Evolutionary conservation across 2,113 vertebrate genomes (phyloP), one percentile per base, ranked within the genome.

Genomic region (Tautogolabrus adspersus): DNA sequence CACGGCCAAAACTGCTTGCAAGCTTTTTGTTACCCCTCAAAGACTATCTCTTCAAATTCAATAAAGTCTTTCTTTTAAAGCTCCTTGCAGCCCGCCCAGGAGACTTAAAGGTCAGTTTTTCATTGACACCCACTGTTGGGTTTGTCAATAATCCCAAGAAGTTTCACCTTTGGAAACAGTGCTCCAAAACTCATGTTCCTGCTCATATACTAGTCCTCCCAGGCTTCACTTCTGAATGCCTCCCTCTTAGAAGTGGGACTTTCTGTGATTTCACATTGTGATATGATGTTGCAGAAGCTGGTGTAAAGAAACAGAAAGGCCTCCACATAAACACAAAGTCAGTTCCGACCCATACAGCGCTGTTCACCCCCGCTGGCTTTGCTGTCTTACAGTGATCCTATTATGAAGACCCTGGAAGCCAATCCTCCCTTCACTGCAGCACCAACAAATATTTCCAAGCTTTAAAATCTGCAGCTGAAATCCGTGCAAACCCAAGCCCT

Each of bases 61-160:
- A 10, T 16, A 30, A 26, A 71, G 8, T 37, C 6, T 58, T 51
- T 44, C 57, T 62, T 37, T 10, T 57, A 47, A 40, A 60, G 47
- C 55, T 38, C n/a, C 19, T 21, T 19, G 8, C 3, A 18, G 8
- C 16, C 64, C 47, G 34, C n/a, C n/a, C n/a, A n/a, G n/a, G n/a
- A n/a, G n/a, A n/a, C n/a, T n/a, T n/a, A n/a, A 69, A 70, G n/a
- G 51, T 70, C 47, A 61, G 2, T 34, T 18, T 66, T 52, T 74
- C 54, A 26, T 37, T 71, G 37, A 40, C 52, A 13, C n/a, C 65
- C 38, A 16, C 59, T 22, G 34, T 34, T 49, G 23, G 54, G 42
- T 66, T 34, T 47, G 37, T 12, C 16, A 19, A 38, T 71, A 52
- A 78, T 64, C 68, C 22, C 63, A 34, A 38, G 46, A 54, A 52